A percentile compares a stretch with the other conserved stretches of the same genome.
phyloP scores from a whole-genome alignment of 1,140 invertebrate genomes.

The Caenorhabditis briggsae region DNA sequence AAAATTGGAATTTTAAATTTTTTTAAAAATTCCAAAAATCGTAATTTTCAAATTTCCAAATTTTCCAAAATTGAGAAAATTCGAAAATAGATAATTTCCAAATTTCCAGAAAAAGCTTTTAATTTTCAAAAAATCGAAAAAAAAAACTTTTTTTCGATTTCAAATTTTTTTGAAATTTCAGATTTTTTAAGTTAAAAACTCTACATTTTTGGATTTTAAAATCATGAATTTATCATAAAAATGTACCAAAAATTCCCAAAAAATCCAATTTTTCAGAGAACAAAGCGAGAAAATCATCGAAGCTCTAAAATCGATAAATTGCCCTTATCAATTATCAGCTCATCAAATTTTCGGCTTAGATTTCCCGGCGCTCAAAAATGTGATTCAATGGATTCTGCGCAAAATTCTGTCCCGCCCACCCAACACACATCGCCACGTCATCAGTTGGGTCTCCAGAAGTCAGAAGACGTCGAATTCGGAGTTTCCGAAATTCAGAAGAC shows the following conservation, averaged over 20 bases:
- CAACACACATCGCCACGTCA: neutral
- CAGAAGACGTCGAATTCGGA: neutral
- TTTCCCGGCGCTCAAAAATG: neutral
- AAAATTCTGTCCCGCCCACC: neutral
- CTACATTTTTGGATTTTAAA: neutral
- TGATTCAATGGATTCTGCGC: conserved; percentile 17
- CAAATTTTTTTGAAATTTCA: too few species aligned
- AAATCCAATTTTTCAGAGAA: conserved; percentile 9
- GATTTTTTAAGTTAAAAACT: neutral
- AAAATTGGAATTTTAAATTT: too few species aligned
- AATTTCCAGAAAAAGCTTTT: too few species aligned
- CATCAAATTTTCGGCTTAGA: conserved; percentile 4
- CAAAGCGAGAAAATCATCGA: conserved; percentile 25
- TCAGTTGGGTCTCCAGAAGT: neutral
- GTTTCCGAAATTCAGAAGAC: neutral
- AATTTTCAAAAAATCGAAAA: too few species aligned
- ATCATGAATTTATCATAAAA: too few species aligned
- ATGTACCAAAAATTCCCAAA: neutral
- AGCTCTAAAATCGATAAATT: neutral
- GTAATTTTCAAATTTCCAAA: too few species aligned
- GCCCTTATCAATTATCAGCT: conserved; percentile 17
- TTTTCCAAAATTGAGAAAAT: too few species aligned
- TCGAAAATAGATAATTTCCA: too few species aligned
- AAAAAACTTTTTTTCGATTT: too few species aligned
- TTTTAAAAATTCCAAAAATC: too few species aligned